phyloP scores from a whole-genome alignment of 2,888 invertebrate genomes.

The Hemaris fuciformis region DNA sequence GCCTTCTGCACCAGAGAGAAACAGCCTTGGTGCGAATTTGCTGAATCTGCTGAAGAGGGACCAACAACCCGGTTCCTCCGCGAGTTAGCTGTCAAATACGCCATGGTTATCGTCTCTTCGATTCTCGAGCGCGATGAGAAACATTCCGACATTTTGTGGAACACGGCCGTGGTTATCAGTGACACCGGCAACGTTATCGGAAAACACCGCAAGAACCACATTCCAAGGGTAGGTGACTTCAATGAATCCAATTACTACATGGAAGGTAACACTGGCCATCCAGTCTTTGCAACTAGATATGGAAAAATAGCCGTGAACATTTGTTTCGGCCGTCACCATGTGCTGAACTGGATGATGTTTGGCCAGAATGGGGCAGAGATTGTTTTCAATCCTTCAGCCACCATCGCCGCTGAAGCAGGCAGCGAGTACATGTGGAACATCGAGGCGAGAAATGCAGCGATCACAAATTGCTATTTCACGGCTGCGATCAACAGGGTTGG shows the following conservation, averaged over 20 bases:
- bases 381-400: conserved; percentile 99
- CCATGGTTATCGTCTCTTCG: conserved; percentile 97
- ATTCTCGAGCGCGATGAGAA: conserved; percentile 95
- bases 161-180: conserved; percentile 97
- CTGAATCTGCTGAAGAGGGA: conserved; percentile 94
- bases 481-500: conserved; percentile 98
- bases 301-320: conserved; percentile 97
- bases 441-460: conserved; percentile 97
- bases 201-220: conserved; percentile 99
- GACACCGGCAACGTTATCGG: conserved; percentile 94
- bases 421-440: conserved; percentile 97
- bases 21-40: conserved; percentile 98
- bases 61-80: conserved; percentile 92
- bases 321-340: conserved; percentile 99
- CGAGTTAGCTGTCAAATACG: conserved; percentile 89
- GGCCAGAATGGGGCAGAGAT: conserved; percentile 99
- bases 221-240: conserved; percentile 98
- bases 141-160: conserved; percentile 95
- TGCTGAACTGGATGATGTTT: conserved; percentile 99
- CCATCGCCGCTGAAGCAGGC: conserved; percentile 85
- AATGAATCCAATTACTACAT: conserved; percentile 99
- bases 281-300: conserved; percentile 93
- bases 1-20: conserved; percentile 99
- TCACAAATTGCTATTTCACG: conserved; percentile 97
- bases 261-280: conserved; percentile 98